Percentiles rank a stretch among this genome's conserved stretches.
phyloP scores from a whole-genome alignment of 2,797 vertebrate genomes.

The Pteropus rufus region DNA sequence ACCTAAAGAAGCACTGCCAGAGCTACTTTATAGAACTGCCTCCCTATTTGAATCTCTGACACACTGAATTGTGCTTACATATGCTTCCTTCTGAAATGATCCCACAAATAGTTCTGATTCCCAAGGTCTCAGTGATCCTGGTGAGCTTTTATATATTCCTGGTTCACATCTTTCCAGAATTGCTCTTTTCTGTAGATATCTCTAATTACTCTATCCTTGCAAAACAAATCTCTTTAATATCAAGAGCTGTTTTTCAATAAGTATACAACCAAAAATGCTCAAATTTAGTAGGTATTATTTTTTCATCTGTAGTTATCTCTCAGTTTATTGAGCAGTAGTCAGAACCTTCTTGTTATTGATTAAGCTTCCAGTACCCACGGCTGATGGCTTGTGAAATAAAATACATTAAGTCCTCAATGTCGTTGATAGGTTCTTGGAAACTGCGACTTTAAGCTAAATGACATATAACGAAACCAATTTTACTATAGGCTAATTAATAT shows the following conservation, averaged over 20 bases:
- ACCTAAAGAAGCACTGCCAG: neutral
- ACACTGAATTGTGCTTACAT: neutral
- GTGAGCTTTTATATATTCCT: neutral
- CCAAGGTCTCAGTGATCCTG: neutral
- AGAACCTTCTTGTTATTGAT: neutral
- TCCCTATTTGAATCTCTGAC: neutral
- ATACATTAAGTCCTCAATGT: neutral
- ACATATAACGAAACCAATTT: neutral
- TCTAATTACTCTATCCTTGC: neutral
- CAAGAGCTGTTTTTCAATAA: neutral
- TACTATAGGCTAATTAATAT: neutral
- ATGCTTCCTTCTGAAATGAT: neutral
- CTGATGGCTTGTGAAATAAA: neutral
- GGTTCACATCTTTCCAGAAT: neutral
- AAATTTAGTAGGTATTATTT: neutral
- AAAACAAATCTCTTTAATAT: neutral
- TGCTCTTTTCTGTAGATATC: neutral
- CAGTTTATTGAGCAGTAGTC: neutral
- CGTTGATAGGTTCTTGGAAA: neutral
- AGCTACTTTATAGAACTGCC: neutral
- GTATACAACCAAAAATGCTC: neutral
- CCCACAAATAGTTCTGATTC: neutral
- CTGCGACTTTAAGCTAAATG: neutral
- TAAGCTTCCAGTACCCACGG: neutral
- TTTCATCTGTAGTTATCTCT: neutral